phyloP scores from a whole-genome alignment of 1,140 invertebrate species.

The Zaprionus inermis region DNA sequence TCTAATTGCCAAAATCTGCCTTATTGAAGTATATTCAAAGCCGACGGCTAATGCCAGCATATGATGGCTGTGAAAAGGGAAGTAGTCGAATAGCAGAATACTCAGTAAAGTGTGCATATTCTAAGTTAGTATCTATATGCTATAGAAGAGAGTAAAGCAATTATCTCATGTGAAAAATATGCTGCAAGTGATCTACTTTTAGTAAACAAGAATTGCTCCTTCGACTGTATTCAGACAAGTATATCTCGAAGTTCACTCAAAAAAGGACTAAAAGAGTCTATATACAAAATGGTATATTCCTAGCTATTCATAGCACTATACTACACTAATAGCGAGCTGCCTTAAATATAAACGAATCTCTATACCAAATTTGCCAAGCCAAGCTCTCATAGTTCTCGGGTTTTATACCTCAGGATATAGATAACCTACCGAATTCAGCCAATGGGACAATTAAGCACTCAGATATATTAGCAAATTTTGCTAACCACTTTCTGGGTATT shows the following conservation, averaged over 20 bases:
- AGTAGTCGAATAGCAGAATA: not conserved
- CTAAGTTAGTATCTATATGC: no score
- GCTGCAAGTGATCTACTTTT: no score
- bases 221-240: no score
- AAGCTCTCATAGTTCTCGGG: not conserved
- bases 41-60: slow-evolving; percentile 17
- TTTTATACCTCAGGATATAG: not conserved
- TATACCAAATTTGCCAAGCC: not conserved
- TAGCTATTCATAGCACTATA: no score
- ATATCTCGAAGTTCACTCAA: no score
- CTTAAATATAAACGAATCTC: not conserved
- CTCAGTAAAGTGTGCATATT: not conserved
- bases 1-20: slow-evolving; percentile 48
- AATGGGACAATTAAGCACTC: not conserved
- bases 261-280: no score
- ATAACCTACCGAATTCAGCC: not conserved
- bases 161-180: no score
- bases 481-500: not conserved
- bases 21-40: slow-evolving; percentile 36
- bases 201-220: no score
- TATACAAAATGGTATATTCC: not conserved
- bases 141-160: no score
- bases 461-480: not conserved
- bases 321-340: no score
- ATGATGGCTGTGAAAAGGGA: not conserved